Evolutionary conservation across 2,888 invertebrate species (phyloP).

Genomic region (Baronia brevicornis): DNA sequence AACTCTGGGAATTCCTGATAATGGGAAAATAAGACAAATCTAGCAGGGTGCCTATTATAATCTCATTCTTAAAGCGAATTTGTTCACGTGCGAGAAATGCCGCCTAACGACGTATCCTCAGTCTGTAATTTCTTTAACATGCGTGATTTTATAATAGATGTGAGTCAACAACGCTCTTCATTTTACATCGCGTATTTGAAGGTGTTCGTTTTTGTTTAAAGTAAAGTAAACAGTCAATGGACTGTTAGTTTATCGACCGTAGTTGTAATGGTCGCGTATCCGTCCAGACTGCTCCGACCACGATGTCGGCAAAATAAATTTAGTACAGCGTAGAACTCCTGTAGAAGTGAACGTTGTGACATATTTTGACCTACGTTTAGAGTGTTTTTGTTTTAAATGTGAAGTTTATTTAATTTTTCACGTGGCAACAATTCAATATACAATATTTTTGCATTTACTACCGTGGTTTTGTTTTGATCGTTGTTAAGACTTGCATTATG

Average conservation of each 20-base stretch:
- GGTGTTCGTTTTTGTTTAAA: conserved; percentile 2
- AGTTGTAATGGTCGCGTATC: conserved; percentile 10
- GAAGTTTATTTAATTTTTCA: conserved; percentile 5
- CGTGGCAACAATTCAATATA: conserved; percentile 1
- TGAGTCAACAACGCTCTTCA: conserved; percentile 1
- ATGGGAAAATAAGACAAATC: too few species aligned
- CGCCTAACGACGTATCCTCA: conserved; percentile 45
- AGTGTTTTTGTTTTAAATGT: conserved; percentile 14
- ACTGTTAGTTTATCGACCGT: conserved; percentile 26
- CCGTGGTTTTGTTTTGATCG: too few species aligned
- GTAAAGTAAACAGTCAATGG: conserved; percentile 33
- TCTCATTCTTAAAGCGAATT: conserved; percentile 59
- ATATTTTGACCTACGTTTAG: conserved; percentile 14
- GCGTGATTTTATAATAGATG: conserved; percentile 3
- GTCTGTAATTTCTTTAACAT: conserved; percentile 23
- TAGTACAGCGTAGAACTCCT: conserved; percentile 53
- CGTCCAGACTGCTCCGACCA: conserved; percentile 27
- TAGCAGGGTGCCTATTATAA: conserved; percentile 45
- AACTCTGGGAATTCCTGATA: too few species aligned
- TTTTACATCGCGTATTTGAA: conserved; percentile 7
- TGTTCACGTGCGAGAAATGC: conserved; percentile 61
- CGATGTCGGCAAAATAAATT: conserved; percentile 54
- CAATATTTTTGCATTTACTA: too few species aligned
- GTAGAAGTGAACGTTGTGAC: conserved; percentile 42
- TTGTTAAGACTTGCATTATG: too few species aligned